Evolutionary conservation across 2,797 vertebrate species (phyloP), one percentile per base, ranked within the genome.

Genomic region (Diceros bicornis): DNA sequence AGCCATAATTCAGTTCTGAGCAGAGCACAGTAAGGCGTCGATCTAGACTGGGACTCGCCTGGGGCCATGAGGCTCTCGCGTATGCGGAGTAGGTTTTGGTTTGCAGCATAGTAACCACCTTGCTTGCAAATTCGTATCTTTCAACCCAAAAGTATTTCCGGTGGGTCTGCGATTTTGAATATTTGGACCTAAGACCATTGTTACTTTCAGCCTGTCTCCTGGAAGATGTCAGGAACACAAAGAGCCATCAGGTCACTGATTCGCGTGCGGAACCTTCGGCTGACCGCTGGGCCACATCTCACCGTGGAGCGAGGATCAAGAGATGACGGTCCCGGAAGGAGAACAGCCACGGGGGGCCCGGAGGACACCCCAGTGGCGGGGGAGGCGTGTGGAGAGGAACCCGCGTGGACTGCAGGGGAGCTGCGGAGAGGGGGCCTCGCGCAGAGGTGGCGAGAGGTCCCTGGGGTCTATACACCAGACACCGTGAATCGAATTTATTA

Each of bases 391-490:
- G 13, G 10, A 41, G 32, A 81, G n/a, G 75, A 13, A 57, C 32
- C 34, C 7, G 3, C 2, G 2, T 25, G 4, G 41, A 12, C 72
- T 5, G 2, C 12, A 29, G 9, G 7, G 2, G 32, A 37, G 32
- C 9, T 2, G 32, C 0, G 0, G 16, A 18, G 34, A 25, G 14
- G 0, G 5, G 6, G 20, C 1, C 61, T 79, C 4, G 2, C 0
- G 6, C 27, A 12, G 61, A 3, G 4, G 16, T 64, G 71, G n/a
- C 25, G 10, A 25, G 57, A 64, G 47, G 47, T 11, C 47, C 37
- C 57, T 64, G 0, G 1, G 50, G 17, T 44, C 44, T 5, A 4
- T 44, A n/a, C 17, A 23, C 34, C 2, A 4, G 18, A 4, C 32
- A 2, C 21, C 4, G 32, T 0, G 18, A 52, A 52, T 2, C 61